Evolutionary conservation across 2,113 vertebrate species (phyloP).

Genomic region (Calidris pugnax): DNA sequence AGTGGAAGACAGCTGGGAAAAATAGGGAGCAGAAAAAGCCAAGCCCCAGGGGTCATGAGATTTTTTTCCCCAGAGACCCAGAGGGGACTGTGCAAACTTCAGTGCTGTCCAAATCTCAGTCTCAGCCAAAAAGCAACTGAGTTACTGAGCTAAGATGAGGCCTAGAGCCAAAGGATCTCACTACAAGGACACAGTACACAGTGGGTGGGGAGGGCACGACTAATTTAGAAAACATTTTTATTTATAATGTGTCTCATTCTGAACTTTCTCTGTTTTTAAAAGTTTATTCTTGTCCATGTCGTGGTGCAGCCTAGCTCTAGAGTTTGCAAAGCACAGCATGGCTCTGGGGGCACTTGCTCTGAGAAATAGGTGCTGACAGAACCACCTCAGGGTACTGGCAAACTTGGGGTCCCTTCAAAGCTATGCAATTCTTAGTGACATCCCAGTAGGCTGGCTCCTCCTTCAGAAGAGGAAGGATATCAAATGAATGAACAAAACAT

Average conservation of each 20-base stretch:
- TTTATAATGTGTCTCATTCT: neutral
- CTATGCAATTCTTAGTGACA: neutral
- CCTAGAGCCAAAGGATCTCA: neutral
- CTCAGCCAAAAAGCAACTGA: neutral
- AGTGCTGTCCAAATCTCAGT: neutral
- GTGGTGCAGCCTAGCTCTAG: neutral
- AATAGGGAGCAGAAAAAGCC: neutral
- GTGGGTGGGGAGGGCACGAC: no score
- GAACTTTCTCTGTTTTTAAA: neutral
- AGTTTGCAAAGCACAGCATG: neutral
- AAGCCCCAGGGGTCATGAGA: neutral
- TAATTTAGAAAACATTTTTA: neutral
- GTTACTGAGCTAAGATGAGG: neutral
- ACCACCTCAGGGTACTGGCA: neutral
- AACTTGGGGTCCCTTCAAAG: slow-evolving; percentile 17
- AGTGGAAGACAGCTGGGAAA: slow-evolving; percentile 17
- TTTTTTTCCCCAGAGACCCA: neutral
- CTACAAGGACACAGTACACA: neutral
- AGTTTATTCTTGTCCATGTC: neutral
- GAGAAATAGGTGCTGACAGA: slow-evolving; percentile 52
- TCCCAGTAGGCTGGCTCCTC: neutral
- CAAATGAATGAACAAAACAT: neutral
- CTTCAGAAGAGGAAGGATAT: neutral
- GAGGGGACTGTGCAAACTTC: neutral
- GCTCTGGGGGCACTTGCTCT: neutral